Conservation (phyloP, 2,888 invertebrate species). For the Apocheima hispidaria region DNA sequence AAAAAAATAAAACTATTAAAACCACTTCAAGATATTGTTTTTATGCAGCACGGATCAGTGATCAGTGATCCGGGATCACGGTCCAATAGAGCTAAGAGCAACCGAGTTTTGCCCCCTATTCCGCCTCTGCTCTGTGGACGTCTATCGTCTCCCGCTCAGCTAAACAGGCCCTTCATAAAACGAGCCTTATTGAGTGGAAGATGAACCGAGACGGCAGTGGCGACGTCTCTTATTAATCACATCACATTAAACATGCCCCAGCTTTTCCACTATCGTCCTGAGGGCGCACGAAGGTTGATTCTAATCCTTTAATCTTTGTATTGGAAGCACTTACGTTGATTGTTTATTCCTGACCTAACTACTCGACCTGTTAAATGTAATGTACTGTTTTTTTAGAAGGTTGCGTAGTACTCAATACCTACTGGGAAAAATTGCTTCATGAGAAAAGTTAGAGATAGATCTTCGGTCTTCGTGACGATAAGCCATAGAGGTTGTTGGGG, state of each 20-base stretch:
- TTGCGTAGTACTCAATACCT: too few species aligned
- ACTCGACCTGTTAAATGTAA: too few species aligned
- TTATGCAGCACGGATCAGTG: too few species aligned
- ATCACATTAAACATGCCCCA: constrained; percentile 70
- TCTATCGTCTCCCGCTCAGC: constrained; percentile 51
- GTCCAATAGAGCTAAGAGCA: neutral
- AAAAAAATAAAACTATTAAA: too few species aligned
- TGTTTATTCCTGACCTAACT: constrained; percentile 19
- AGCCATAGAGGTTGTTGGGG: too few species aligned
- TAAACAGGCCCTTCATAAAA: constrained; percentile 67
- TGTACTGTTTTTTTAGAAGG: too few species aligned
- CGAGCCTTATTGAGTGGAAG: constrained; percentile 66
- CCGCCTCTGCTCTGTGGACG: constrained; percentile 59
- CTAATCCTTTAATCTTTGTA: constrained; percentile 46
- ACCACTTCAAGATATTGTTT: too few species aligned
- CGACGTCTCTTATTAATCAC: constrained; percentile 71
- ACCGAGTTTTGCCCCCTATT: constrained; percentile 36
- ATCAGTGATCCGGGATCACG: too few species aligned
- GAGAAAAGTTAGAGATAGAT: too few species aligned
- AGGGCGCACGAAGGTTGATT: constrained; percentile 49
- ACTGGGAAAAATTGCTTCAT: too few species aligned
- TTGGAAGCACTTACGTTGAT: constrained; percentile 47
- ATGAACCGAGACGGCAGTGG: constrained; percentile 57
- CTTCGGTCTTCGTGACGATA: too few species aligned
- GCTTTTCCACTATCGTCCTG: constrained; percentile 45